Conservation (phyloP, 2,113 vertebrate species). For the Malurus cyaneus region DNA sequence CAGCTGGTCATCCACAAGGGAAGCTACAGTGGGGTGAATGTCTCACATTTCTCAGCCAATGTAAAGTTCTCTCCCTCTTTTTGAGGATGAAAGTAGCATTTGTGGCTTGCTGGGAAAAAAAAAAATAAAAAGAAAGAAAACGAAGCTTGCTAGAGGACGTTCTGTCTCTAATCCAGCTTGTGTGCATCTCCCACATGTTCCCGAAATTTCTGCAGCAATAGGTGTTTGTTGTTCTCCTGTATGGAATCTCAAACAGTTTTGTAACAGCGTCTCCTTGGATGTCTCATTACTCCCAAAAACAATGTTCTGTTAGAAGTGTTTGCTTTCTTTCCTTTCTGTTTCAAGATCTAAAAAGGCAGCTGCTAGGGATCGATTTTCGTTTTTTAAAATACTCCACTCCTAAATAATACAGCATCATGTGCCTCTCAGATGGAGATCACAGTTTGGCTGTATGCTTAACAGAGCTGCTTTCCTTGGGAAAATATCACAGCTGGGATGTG, state of each 20-base stretch:
- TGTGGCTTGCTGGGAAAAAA: neutral
- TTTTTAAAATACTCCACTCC: neutral
- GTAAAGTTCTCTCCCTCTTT: neutral
- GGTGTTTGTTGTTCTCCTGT: neutral
- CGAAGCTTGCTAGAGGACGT: neutral
- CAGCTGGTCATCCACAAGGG: neutral
- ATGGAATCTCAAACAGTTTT: neutral
- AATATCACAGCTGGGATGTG: constrained; percentile 32
- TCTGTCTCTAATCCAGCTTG: constrained; percentile 2
- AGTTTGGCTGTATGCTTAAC: neutral
- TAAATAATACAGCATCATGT: neutral
- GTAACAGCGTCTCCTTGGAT: neutral
- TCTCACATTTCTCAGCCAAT: neutral
- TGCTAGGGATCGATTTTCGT: neutral
- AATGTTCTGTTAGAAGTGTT: neutral
- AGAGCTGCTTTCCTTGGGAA: constrained; percentile 7
- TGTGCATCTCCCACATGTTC: neutral
- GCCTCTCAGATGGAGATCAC: neutral
- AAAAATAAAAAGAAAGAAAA: neutral
- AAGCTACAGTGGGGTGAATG: neutral
- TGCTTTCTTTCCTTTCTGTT: neutral
- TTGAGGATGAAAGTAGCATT: neutral
- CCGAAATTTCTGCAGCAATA: neutral
- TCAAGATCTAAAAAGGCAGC: neutral
- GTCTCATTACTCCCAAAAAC: constrained; percentile 6